Percentiles rank a stretch among this genome's conserved stretches.
phyloP scores from a whole-genome alignment of 2,797 vertebrate genomes.

The Lacerta viridis region DNA sequence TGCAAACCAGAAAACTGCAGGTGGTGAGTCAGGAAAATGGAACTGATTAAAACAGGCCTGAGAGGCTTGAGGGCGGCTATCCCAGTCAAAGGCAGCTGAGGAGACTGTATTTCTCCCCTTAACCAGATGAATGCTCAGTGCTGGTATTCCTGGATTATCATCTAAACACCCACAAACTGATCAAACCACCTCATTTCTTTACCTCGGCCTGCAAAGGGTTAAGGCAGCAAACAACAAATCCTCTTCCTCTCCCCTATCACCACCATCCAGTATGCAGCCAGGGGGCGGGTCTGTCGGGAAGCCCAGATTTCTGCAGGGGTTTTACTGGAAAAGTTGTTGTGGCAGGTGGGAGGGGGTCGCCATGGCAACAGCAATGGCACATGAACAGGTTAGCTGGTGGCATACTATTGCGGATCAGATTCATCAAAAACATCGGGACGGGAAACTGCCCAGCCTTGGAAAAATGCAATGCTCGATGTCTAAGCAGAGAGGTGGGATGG shows the following conservation, averaged over 20 bases:
- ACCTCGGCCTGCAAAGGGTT: slow-evolving; percentile 58
- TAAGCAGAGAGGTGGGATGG: neutral
- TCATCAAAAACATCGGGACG: slow-evolving; percentile 16
- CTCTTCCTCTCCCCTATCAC: slow-evolving; percentile 55
- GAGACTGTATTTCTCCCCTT: neutral
- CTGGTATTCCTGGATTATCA: neutral
- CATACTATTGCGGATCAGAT: neutral
- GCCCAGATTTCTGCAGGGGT: slow-evolving; percentile 81
- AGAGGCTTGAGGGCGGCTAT: neutral
- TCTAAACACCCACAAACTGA: neutral
- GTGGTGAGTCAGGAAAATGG: neutral
- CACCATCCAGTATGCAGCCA: slow-evolving; percentile 47
- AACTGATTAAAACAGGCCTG: neutral
- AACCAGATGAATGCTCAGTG: neutral
- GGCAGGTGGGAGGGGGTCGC: slow-evolving; percentile 79
- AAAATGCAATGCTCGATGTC: slow-evolving; percentile 1
- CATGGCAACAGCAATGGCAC: slow-evolving; percentile 74
- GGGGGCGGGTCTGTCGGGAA: slow-evolving; percentile 83
- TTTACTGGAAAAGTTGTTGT: slow-evolving; percentile 84
- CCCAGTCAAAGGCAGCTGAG: neutral
- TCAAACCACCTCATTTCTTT: neutral
- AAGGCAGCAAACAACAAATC: slow-evolving; percentile 44
- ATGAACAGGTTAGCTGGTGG: slow-evolving; percentile 73
- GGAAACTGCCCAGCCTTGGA: neutral
- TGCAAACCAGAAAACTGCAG: neutral